These are phyloP conservation scores for Anthoscopus minutus DNA, from an alignment of 2,113 vertebrate genomes.

Conservation along the genomic window DNA sequence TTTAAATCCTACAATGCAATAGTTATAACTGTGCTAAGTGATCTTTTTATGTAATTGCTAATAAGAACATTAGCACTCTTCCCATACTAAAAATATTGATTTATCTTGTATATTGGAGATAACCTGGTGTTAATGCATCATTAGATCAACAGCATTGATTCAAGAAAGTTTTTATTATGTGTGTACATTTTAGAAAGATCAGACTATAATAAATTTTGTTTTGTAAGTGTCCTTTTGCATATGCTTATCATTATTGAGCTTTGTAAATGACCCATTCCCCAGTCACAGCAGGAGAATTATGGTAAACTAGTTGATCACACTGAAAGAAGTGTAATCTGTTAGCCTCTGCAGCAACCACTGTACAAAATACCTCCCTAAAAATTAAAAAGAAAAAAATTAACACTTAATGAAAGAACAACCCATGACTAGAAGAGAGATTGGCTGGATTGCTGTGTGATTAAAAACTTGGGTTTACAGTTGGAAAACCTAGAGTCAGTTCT, in stretches of 20 bases:
- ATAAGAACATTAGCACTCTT: slow-evolving; percentile 1
- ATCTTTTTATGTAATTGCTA: slow-evolving; percentile 11
- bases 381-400: background rate
- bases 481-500: background rate
- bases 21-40: slow-evolving; percentile 11
- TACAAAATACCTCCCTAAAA: background rate
- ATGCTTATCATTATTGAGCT: background rate
- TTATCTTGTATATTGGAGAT: background rate
- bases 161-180: background rate
- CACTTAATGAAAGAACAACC: background rate
- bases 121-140: background rate
- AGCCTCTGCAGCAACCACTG: background rate
- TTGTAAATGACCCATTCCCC: background rate
- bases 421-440: background rate
- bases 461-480: background rate
- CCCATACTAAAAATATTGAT: background rate
- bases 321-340: background rate
- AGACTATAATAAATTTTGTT: background rate
- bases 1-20: slow-evolving; percentile 33
- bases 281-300: background rate
- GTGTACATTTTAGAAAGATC: background rate
- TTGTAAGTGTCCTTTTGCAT: background rate
- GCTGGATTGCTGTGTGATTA: background rate
- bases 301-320: background rate
- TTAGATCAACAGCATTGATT: background rate